A percentile compares a stretch with the other conserved stretches of the same genome.
Conservation (phyloP, 2,113 vertebrate species). For the Salvator merianae region DNA sequence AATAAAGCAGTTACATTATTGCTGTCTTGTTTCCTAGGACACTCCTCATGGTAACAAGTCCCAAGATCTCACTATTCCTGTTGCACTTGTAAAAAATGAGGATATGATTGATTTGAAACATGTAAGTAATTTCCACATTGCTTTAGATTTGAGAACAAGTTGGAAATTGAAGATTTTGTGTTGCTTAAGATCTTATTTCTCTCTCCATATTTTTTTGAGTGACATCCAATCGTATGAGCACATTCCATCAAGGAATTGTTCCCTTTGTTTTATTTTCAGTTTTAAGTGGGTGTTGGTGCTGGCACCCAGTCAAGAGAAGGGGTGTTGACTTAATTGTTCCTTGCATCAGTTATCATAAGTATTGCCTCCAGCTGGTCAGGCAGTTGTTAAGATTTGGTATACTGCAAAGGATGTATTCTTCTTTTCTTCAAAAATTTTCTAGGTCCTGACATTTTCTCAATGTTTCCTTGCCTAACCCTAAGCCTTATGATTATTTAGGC, state of each 20-base stretch:
- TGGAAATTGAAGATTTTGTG: background rate
- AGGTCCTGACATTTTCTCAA: background rate
- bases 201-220: background rate
- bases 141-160: background rate
- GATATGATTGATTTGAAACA: slow-evolving; percentile 82
- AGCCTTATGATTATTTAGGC: background rate
- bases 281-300: background rate
- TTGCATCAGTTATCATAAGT: too few relatives aligned
- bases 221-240: background rate
- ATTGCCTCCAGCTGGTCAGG: too few relatives aligned
- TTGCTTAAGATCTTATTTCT: background rate
- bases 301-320: too few relatives aligned
- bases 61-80: slow-evolving; percentile 79
- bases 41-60: slow-evolving; percentile 80
- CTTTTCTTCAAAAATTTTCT: background rate
- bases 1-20: slow-evolving; percentile 23
- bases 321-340: too few relatives aligned
- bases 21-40: slow-evolving; percentile 69
- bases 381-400: background rate
- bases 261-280: background rate
- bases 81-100: slow-evolving; percentile 84
- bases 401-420: background rate
- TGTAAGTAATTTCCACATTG: slow-evolving; percentile 72
- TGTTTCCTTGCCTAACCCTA: background rate
- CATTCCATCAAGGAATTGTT: background rate